phyloP scores from a whole-genome alignment of 1,140 invertebrate genomes.

The Cardiocondyla obscurior region DNA sequence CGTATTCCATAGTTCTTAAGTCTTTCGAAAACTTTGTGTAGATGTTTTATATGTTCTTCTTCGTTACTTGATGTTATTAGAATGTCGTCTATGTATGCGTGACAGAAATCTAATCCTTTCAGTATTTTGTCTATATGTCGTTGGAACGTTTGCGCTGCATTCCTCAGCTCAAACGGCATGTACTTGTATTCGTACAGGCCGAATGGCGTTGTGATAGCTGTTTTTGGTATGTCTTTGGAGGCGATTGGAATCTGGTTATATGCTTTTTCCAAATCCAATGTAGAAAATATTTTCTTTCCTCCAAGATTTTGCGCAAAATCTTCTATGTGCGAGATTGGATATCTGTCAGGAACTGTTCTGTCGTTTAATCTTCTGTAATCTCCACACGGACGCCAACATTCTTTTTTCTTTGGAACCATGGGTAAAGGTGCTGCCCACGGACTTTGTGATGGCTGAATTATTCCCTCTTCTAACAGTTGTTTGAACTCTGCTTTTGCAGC shows the following conservation, averaged over 20 bases:
- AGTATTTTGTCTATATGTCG: neutral
- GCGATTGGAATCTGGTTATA: neutral
- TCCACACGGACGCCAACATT: neutral
- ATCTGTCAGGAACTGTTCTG: constrained; percentile 70
- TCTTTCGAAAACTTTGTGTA: neutral
- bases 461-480: constrained; percentile 61
- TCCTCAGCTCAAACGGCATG: neutral
- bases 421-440: constrained; percentile 69
- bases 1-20: neutral
- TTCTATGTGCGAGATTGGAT: neutral
- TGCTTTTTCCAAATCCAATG: neutral
- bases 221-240: neutral
- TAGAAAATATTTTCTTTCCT: neutral
- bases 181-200: neutral
- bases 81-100: neutral
- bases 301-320: neutral
- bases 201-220: neutral
- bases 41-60: neutral
- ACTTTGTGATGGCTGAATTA: constrained; percentile 71
- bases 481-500: constrained; percentile 52
- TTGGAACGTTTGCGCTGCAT: neutral
- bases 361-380: constrained; percentile 65
- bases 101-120: neutral
- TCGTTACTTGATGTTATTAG: neutral
- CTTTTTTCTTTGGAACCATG: neutral